Conservation (phyloP, 2,888 invertebrate genomes). For the Sinopyrophorus schimmeli region DNA sequence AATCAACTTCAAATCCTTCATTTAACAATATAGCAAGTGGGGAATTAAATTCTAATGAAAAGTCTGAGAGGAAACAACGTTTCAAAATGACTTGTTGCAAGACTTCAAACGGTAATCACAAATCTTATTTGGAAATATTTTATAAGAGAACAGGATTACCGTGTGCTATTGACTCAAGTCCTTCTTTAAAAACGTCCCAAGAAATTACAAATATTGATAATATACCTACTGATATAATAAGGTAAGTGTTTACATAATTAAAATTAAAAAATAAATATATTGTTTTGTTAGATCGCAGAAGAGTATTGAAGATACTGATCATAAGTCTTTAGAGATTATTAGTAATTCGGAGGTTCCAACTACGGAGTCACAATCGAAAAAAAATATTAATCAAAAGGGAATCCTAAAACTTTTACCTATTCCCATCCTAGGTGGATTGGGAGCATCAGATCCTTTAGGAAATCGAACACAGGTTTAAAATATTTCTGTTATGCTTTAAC, state of each 20-base stretch:
- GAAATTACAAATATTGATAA: constrained; percentile 29
- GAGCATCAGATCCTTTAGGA: constrained; percentile 34
- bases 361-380: background rate
- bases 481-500: background rate
- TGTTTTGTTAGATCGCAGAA: background rate
- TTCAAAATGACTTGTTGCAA: background rate
- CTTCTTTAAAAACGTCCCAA: constrained; percentile 13
- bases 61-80: background rate
- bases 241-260: constrained; percentile 15
- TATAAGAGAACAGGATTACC: constrained; percentile 25
- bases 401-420: constrained; percentile 18
- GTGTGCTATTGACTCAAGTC: constrained; percentile 1
- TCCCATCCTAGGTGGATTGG: constrained; percentile 37
- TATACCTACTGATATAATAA: constrained; percentile 27
- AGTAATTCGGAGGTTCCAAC: constrained; percentile 31
- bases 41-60: background rate
- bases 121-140: constrained; percentile 31
- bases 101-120: background rate
- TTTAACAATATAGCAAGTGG: background rate
- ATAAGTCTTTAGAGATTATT: constrained; percentile 12
- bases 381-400: constrained; percentile 7
- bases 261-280: background rate
- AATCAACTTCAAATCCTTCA: too few relatives aligned
- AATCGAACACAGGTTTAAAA: constrained; percentile 37
- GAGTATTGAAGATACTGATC: background rate